Percentiles rank a stretch among this genome's conserved stretches.
These are phyloP conservation scores for Montipora efflorescens DNA, from an alignment of 64 coral and sea anemone species.

Conservation along the genomic window DNA sequence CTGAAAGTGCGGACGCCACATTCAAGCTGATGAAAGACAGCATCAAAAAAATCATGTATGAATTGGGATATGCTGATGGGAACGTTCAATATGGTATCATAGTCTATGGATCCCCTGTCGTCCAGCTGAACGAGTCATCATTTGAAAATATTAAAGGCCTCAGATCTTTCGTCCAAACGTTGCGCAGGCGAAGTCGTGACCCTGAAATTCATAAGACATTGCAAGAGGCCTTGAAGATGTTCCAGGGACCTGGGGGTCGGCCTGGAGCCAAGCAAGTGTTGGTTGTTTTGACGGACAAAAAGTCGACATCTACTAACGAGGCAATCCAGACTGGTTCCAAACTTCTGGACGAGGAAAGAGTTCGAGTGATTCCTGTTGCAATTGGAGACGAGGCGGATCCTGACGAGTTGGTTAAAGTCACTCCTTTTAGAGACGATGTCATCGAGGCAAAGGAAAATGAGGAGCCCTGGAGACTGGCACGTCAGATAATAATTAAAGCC, in stretches of 20 bases:
- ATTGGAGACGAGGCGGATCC: slow-evolving; percentile 75
- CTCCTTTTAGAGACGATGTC: slow-evolving; percentile 61
- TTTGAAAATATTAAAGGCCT: slow-evolving; percentile 49
- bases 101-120: slow-evolving; percentile 44
- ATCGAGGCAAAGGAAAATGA: slow-evolving; percentile 52
- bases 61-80: slow-evolving; percentile 28
- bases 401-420: slow-evolving; percentile 50
- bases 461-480: slow-evolving; percentile 65
- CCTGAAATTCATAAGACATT: slow-evolving; percentile 74
- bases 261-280: slow-evolving; percentile 77
- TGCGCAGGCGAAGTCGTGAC: slow-evolving; percentile 56
- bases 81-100: slow-evolving; percentile 63
- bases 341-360: slow-evolving; percentile 61
- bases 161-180: slow-evolving; percentile 36
- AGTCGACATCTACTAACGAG: slow-evolving; percentile 49
- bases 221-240: slow-evolving; percentile 69
- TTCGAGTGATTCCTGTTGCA: slow-evolving; percentile 69
- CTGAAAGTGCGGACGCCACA: slow-evolving; percentile 17
- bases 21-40: slow-evolving; percentile 67
- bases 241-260: slow-evolving; percentile 48
- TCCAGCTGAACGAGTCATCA: slow-evolving; percentile 32
- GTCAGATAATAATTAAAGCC: slow-evolving; percentile 64
- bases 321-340: slow-evolving; percentile 28
- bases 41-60: slow-evolving; percentile 46
- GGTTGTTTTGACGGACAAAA: slow-evolving; percentile 82